These are phyloP conservation scores for Lacerta bilineata DNA, from an alignment of 2,797 vertebrate genomes.

Conservation along the genomic window DNA sequence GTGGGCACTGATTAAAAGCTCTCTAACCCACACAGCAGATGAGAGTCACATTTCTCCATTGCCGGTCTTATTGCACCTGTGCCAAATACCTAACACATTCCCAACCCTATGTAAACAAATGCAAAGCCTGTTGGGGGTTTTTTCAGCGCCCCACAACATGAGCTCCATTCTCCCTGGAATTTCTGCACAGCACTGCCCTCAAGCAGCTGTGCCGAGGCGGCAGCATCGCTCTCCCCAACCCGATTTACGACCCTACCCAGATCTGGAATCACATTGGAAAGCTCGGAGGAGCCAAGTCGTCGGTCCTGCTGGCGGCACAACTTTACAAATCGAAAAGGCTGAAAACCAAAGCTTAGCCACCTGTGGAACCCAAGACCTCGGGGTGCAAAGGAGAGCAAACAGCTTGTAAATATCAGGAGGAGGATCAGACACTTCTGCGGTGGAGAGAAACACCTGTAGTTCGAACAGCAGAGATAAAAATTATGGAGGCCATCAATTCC, in stretches of 20 bases:
- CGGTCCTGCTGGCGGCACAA: neutral
- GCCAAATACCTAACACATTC: neutral
- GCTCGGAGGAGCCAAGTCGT: neutral
- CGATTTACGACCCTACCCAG: neutral
- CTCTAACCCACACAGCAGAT: neutral
- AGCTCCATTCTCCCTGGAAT: neutral
- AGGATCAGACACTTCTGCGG: neutral
- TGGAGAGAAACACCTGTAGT: constrained; percentile 9
- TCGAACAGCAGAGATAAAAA: neutral
- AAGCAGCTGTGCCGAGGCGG: neutral
- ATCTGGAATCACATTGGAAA: neutral
- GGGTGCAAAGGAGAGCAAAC: constrained; percentile 4
- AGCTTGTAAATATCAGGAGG: neutral
- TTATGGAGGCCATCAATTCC: neutral
- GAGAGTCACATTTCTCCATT: neutral
- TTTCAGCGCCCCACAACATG: neutral
- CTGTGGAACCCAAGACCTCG: neutral
- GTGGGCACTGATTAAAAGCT: neutral
- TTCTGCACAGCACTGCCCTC: neutral
- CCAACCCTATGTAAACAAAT: neutral
- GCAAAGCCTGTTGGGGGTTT: neutral
- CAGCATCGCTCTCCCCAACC: neutral
- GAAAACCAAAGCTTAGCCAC: neutral
- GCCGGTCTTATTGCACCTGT: neutral
- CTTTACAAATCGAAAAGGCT: neutral